Base-by-base conservation (phyloP, 2,888 invertebrate genomes). In the Apoda limacodes region DNA sequence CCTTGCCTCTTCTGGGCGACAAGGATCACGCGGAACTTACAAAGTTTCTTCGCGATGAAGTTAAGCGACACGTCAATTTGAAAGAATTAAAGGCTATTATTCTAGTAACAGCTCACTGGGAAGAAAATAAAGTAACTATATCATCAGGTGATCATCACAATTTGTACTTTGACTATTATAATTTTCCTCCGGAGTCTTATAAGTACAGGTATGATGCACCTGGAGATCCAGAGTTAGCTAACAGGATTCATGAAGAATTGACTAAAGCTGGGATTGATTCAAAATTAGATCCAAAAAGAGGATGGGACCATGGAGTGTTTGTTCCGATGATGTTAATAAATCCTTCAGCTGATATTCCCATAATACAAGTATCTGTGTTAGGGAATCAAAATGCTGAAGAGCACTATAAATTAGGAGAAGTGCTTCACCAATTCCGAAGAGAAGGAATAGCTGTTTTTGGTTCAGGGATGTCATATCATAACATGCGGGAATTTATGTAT, bases 241-340 rank as follows among this genome's bases (percentile, higher is more conserved):
- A 61, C 30, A 51, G 58, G 0, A 62, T 80, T 4, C 63, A 74
- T 11, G 46, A 58, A 15, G 47, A 50, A 1, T 34, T 80, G 5
- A 63, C 65, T 42, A 55, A 55, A 7, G 59, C 53, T 5, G 75
- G 76, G 13, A 66, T 76, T 17, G 54, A 60, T 7, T 66, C 74
- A 1, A 68, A 61, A 44, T 43, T 78, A 19, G 75, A 80, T 33
- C 39, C 61, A 0, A 54, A 67, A 45, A 54, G 78, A 55, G 78
- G 80, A 44, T 80, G 80, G 80, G 78, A 80, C 45, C 78, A 80
- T 46, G 80, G 80, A 45, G 80, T 80, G 9, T 80, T 80, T 37
- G 78, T 80, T 12, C 80, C 80, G 0, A 80, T 80, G 80, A 67
- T 78, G 60, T 45, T 80, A 1, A 76, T 80, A 2, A 71, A 74